Conservation (phyloP, 2,113 vertebrate species). For the Menura novaehollandiae region DNA sequence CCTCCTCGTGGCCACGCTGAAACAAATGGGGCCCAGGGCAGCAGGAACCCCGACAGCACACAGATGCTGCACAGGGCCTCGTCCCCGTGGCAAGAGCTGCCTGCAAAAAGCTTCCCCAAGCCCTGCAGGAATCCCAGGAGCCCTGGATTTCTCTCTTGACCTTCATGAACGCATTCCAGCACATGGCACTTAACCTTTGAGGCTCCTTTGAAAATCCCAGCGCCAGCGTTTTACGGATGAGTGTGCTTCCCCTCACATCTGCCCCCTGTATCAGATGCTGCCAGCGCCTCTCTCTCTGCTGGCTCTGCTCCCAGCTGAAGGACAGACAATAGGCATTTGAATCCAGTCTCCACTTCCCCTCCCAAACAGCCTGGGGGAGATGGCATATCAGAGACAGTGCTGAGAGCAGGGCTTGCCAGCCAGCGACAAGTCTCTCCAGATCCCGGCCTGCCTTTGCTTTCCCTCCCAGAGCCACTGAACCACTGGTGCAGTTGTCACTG, state of each 20-base stretch:
- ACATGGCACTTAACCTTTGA: conserved; percentile 33
- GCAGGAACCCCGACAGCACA: not conserved
- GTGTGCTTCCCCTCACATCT: conserved; percentile 15
- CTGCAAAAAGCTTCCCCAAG: not conserved
- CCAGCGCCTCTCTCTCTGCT: conserved; percentile 24
- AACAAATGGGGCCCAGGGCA: not conserved
- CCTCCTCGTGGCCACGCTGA: not conserved
- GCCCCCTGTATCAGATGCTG: conserved; percentile 12
- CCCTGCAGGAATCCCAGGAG: not conserved
- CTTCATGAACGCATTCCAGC: not conserved
- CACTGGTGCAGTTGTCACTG: not conserved
- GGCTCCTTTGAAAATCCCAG: conserved; percentile 1
- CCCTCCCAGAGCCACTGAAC: not conserved
- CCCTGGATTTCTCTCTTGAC: not conserved
- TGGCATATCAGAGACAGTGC: not conserved
- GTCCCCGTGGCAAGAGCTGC: not conserved
- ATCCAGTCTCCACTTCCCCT: not conserved
- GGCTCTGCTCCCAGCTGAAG: conserved; percentile 37
- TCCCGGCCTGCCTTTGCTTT: not conserved
- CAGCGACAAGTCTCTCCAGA: not conserved
- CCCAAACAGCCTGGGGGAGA: conserved; percentile 27
- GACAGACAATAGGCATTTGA: conserved; percentile 25
- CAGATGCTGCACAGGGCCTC: not conserved
- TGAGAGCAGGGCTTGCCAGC: not conserved
- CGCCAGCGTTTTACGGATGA: not conserved